Evolutionary conservation across 2,888 invertebrate species (phyloP).

Genomic region (Ennomos erosarius): DNA sequence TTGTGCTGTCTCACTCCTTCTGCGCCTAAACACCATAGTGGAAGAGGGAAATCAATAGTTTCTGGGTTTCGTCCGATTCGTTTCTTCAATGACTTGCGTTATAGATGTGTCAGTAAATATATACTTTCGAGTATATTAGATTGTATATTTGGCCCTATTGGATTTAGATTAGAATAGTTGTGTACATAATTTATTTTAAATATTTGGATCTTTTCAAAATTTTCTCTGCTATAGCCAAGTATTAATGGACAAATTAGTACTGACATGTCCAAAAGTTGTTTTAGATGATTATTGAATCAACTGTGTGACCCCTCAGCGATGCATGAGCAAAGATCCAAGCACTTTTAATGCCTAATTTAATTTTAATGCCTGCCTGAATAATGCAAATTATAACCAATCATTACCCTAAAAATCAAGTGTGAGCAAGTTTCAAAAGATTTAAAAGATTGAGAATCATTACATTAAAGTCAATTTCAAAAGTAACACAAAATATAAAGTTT

Average conservation of each 20-base stretch:
- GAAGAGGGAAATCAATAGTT: too few relatives aligned
- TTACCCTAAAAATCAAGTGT: background rate
- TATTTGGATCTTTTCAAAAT: conserved; percentile 27
- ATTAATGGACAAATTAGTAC: conserved; percentile 27
- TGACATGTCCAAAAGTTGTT: conserved; percentile 41
- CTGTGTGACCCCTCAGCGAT: conserved; percentile 64
- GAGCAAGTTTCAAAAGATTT: too few relatives aligned
- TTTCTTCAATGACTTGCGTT: too few relatives aligned
- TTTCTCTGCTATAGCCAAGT: conserved; percentile 30
- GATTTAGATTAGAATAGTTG: conserved; percentile 1
- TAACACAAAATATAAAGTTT: too few relatives aligned
- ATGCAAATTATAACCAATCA: conserved; percentile 9
- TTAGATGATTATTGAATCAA: conserved; percentile 19
- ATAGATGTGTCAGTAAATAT: conserved; percentile 34
- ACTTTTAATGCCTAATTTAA: conserved; percentile 45
- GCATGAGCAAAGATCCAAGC: conserved; percentile 62
- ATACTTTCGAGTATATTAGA: background rate
- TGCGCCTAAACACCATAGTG: too few relatives aligned
- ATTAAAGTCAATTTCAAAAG: too few relatives aligned
- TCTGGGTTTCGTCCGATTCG: too few relatives aligned
- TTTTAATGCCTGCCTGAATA: conserved; percentile 40
- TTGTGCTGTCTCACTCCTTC: too few relatives aligned
- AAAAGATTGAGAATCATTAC: too few relatives aligned
- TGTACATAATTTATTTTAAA: too few relatives aligned
- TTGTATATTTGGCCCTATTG: conserved; percentile 13